These are phyloP conservation scores for Rhinophrynus dorsalis DNA, from an alignment of 2,797 vertebrate species.

Conservation along the genomic window DNA sequence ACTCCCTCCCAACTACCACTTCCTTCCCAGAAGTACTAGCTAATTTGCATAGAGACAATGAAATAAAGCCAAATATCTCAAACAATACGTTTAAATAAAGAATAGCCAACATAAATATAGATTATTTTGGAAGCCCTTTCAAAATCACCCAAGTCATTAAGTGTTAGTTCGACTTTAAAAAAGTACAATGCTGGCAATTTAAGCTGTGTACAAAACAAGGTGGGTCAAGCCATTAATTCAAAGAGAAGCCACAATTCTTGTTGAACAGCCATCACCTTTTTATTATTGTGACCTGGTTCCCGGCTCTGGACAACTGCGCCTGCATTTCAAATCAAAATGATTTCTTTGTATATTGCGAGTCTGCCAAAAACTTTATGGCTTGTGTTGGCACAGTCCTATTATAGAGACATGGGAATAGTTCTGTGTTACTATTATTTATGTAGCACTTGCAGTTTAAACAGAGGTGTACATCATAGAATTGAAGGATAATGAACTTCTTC, in stretches of 20 bases:
- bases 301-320: background rate
- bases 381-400: slow-evolving; percentile 2
- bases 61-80: too few relatives aligned
- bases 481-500: slow-evolving; percentile 4
- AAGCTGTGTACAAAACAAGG: background rate
- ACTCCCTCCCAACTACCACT: too few relatives aligned
- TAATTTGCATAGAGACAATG: too few relatives aligned
- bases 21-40: too few relatives aligned
- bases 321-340: slow-evolving; percentile 14
- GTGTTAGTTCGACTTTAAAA: too few relatives aligned
- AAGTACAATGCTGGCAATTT: too few relatives aligned
- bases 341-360: background rate
- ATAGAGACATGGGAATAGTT: slow-evolving; percentile 4
- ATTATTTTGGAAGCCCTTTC: too few relatives aligned
- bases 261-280: background rate
- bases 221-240: background rate
- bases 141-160: too few relatives aligned
- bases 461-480: background rate
- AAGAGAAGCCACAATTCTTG: background rate
- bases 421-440: slow-evolving; percentile 13
- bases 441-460: slow-evolving; percentile 20
- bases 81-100: too few relatives aligned
- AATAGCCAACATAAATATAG: too few relatives aligned
- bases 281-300: background rate
- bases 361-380: slow-evolving; percentile 18